A percentile compares a stretch with the other conserved stretches of the same genome.
phyloP scores from a whole-genome alignment of 2,113 vertebrate genomes.

The Larimichthys crocea region DNA sequence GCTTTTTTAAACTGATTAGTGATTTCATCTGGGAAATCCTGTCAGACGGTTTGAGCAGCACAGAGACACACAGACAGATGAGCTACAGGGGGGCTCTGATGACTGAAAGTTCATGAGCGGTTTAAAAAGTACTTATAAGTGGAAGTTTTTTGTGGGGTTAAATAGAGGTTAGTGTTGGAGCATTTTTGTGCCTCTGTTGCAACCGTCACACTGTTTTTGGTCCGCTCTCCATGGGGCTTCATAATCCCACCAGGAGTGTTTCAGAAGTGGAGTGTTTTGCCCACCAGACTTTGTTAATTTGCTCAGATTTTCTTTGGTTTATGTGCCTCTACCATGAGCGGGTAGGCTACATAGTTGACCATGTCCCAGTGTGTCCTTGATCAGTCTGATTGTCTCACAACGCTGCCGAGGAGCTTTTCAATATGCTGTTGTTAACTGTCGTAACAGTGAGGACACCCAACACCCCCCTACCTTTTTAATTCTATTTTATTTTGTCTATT shows the following conservation, averaged over 20 bases:
- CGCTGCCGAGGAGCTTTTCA: neutral
- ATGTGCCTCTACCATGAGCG: too few species aligned
- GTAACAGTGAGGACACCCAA: too few species aligned
- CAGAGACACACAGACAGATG: neutral
- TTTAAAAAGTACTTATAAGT: neutral
- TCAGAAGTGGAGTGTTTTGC: too few species aligned
- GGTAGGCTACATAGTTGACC: too few species aligned
- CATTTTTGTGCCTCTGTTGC: neutral
- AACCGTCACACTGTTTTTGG: too few species aligned
- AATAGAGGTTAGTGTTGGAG: neutral
- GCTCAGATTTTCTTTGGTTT: too few species aligned
- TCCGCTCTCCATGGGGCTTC: too few species aligned
- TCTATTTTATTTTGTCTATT: neutral
- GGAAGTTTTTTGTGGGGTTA: neutral
- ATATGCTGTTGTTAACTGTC: neutral
- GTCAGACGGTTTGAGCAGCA: neutral
- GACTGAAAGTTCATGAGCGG: neutral
- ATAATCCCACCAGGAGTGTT: too few species aligned
- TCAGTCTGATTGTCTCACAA: neutral
- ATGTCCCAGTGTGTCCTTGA: constrained; percentile 2
- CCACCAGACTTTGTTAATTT: too few species aligned
- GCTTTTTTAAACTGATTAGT: neutral
- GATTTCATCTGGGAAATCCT: neutral
- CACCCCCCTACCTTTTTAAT: neutral
- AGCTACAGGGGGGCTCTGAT: neutral